phyloP scores from a whole-genome alignment of 2,113 vertebrate species.

The Notarius lentiginosus region DNA sequence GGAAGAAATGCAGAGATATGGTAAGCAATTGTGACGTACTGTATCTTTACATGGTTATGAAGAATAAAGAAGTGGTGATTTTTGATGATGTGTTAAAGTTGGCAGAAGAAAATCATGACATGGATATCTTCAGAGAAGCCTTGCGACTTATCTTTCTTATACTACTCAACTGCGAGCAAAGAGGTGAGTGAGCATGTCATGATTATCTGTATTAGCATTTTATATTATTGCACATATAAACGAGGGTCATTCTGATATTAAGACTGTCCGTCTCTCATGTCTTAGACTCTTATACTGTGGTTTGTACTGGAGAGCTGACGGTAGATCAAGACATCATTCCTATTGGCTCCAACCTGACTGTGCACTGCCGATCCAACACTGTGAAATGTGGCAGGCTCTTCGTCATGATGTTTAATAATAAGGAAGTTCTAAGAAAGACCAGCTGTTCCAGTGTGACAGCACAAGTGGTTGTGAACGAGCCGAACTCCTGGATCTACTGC shows the following conservation, averaged over 20 bases:
- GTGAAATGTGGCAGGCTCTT: constrained; percentile 48
- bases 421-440: constrained; percentile 3
- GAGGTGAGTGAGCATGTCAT: constrained; percentile 56
- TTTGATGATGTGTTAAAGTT: constrained; percentile 5
- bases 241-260: neutral
- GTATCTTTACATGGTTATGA: neutral
- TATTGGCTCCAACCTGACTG: constrained; percentile 68
- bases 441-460: constrained; percentile 60
- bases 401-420: constrained; percentile 35
- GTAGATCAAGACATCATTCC: constrained; percentile 61
- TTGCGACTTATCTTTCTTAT: constrained; percentile 54
- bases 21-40: neutral
- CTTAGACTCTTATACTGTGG: constrained; percentile 25
- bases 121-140: constrained; percentile 46
- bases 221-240: no score
- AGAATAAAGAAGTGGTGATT: neutral
- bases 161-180: constrained; percentile 46
- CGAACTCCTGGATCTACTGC: constrained; percentile 52
- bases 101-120: constrained; percentile 47
- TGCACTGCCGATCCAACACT: constrained; percentile 59
- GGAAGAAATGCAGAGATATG: constrained; percentile 21
- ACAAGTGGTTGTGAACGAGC: constrained; percentile 47
- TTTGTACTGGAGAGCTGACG: constrained; percentile 55
- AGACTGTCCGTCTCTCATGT: constrained; percentile 33
- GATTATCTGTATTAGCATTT: neutral